Conservation (phyloP, 1,140 invertebrate species). For the Heterodera carotae region DNA sequence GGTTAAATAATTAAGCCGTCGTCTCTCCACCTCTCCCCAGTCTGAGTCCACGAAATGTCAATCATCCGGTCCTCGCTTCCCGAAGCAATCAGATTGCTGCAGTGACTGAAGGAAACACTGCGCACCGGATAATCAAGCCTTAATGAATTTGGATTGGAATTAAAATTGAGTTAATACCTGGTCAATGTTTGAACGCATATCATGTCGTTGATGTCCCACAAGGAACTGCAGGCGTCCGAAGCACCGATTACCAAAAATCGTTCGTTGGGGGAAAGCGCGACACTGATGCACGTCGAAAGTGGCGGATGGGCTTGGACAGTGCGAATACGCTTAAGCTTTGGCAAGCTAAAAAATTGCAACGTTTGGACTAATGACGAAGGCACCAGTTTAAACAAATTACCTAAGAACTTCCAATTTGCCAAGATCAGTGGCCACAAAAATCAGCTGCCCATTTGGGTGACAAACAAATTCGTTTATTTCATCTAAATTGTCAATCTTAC, state of each 20-base stretch:
- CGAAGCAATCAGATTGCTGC: conserved; percentile 44
- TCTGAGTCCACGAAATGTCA: conserved; percentile 49
- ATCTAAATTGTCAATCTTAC: conserved; percentile 23
- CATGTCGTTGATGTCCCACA: conserved; percentile 49
- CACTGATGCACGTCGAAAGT: conserved; percentile 51
- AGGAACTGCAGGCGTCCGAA: conserved; percentile 45
- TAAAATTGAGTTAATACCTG: conserved; percentile 12
- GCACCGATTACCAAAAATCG: conserved; percentile 40
- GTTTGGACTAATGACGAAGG: neutral
- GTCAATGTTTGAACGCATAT: conserved; percentile 47
- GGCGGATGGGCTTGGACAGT: conserved; percentile 50
- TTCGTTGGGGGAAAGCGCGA: conserved; percentile 45
- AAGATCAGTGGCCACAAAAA: conserved; percentile 47
- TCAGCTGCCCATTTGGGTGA: conserved; percentile 45
- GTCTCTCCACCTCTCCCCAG: conserved; percentile 38
- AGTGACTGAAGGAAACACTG: conserved; percentile 50
- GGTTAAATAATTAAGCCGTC: neutral
- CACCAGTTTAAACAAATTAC: conserved; percentile 24
- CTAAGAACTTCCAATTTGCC: conserved; percentile 47
- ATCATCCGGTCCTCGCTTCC: conserved; percentile 46
- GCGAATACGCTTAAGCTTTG: conserved; percentile 40
- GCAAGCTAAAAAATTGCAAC: conserved; percentile 36
- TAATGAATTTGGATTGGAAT: conserved; percentile 5
- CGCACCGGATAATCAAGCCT: conserved; percentile 50
- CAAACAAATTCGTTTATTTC: conserved; percentile 51